Evolutionary conservation across 2,113 vertebrate species (phyloP).

Genomic region (Vombatus ursinus): DNA sequence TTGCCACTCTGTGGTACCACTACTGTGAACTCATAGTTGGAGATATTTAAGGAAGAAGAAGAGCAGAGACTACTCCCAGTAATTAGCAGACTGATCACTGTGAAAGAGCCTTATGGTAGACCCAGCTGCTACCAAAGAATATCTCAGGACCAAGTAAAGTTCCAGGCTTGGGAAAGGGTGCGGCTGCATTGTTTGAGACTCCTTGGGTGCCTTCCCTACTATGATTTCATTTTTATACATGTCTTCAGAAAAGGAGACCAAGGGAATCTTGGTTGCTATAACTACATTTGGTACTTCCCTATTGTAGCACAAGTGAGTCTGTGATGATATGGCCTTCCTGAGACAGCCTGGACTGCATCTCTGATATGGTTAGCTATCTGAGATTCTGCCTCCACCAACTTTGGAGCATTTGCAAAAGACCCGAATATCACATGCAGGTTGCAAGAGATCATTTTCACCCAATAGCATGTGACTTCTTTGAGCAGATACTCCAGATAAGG

Average conservation of each 20-base stretch:
- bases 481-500: not conserved
- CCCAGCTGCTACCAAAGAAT: not conserved
- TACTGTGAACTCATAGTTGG: not conserved
- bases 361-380: not conserved
- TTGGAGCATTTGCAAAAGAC: not conserved
- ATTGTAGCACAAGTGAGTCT: not conserved
- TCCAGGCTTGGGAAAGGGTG: not conserved
- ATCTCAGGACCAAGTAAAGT: not conserved
- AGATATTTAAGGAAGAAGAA: not conserved
- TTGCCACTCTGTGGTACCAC: not conserved
- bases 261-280: not conserved
- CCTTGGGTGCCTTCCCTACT: not conserved
- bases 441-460: not conserved
- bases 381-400: not conserved
- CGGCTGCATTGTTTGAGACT: not conserved
- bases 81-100: not conserved
- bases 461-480: not conserved
- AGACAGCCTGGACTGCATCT: not conserved
- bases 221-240: not conserved
- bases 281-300: not conserved
- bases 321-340: not conserved
- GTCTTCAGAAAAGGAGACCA: not conserved
- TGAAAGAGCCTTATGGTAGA: not conserved
- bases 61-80: not conserved
- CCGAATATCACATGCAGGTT: not conserved